Evolutionary conservation across 2,797 vertebrate species (phyloP).

Genomic region (Garrulus glandarius): DNA sequence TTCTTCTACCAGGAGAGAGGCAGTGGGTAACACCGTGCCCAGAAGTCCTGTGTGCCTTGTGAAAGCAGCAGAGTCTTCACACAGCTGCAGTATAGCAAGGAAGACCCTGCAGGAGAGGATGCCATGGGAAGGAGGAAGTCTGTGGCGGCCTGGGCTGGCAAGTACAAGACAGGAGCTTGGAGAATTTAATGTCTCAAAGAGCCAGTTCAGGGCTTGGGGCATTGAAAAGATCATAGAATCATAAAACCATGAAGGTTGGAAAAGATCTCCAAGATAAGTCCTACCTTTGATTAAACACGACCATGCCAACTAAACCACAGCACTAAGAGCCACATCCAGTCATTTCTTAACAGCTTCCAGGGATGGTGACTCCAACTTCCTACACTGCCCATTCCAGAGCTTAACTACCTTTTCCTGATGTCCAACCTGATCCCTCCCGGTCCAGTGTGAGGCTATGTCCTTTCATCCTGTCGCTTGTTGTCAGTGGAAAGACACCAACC

Average conservation of each 20-base stretch:
- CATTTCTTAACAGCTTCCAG: neutral
- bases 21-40: accelerated
- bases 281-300: accelerated
- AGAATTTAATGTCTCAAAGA: neutral
- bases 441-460: neutral
- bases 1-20: neutral
- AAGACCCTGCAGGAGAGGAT: neutral
- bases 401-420: neutral
- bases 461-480: neutral
- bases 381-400: neutral
- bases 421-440: accelerated
- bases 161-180: neutral
- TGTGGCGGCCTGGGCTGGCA: neutral
- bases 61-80: neutral
- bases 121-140: neutral
- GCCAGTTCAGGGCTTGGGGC: accelerated
- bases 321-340: neutral
- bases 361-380: neutral
- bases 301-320: neutral
- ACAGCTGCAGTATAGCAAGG: neutral
- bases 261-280: neutral
- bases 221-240: neutral
- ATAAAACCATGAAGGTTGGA: neutral
- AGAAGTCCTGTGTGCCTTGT: neutral
- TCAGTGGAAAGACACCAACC: accelerated